These are phyloP conservation scores for Paedocypris sp. DNA, from an alignment of 2,113 vertebrate genomes.

Conservation along the genomic window DNA sequence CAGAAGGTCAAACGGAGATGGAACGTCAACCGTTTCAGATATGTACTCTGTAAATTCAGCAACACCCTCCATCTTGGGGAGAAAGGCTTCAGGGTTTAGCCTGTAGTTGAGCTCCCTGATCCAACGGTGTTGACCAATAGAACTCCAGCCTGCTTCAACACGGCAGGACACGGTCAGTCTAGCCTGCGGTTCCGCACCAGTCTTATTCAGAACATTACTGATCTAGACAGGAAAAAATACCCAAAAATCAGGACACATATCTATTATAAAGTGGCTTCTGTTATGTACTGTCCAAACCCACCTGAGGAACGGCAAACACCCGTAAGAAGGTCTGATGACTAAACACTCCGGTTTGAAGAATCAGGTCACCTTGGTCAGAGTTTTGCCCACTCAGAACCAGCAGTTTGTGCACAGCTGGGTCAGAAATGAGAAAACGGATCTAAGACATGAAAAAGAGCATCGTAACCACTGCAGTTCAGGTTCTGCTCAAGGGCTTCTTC, in stretches of 20 bases:
- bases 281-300: conserved; percentile 47
- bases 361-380: conserved; percentile 82
- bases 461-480: conserved; percentile 16
- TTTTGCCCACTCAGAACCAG: conserved; percentile 86
- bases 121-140: conserved; percentile 64
- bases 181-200: conserved; percentile 70
- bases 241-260: conserved; percentile 1
- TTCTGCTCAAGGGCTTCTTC: background rate
- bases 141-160: conserved; percentile 85
- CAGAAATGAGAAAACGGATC: conserved; percentile 79
- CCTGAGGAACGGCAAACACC: conserved; percentile 75
- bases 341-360: conserved; percentile 84
- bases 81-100: conserved; percentile 70
- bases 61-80: conserved; percentile 81
- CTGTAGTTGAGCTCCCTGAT: conserved; percentile 69
- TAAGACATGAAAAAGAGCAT: conserved; percentile 46
- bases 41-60: conserved; percentile 82
- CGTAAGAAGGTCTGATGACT: conserved; percentile 70
- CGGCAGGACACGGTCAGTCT: conserved; percentile 83
- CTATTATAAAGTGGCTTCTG: background rate
- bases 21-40: conserved; percentile 82
- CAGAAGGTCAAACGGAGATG: conserved; percentile 88
- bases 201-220: conserved; percentile 68
- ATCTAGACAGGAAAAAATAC: conserved; percentile 61
- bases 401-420: conserved; percentile 79